These are phyloP conservation scores for Platycheirus albimanus DNA, from an alignment of 2,888 invertebrate genomes.

Conservation along the genomic window DNA sequence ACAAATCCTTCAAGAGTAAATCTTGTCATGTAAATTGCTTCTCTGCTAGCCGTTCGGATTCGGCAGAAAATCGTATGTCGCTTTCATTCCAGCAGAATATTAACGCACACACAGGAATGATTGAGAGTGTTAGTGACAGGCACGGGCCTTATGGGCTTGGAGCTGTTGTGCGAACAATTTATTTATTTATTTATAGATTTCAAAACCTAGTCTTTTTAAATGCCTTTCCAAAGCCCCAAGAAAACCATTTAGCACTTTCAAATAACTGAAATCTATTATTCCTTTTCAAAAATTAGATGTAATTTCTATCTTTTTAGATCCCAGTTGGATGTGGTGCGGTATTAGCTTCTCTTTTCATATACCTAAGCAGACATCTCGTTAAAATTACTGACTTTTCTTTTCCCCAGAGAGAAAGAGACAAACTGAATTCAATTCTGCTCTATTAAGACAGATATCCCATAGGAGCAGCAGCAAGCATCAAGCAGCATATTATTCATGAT, in stretches of 20 bases:
- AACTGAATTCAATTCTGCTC: conserved; percentile 43
- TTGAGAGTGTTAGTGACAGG: no score
- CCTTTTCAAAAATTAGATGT: conserved; percentile 27
- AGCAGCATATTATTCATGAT: conserved; percentile 11
- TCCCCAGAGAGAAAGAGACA: neutral
- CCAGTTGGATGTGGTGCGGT: neutral
- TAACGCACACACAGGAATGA: no score
- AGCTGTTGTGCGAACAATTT: no score
- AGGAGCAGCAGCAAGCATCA: conserved; percentile 13
- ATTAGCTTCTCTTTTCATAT: neutral
- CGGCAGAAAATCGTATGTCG: no score
- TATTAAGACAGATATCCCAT: conserved; percentile 37
- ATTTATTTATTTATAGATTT: no score
- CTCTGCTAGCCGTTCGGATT: no score
- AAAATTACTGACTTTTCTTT: conserved; percentile 34
- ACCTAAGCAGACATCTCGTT: conserved; percentile 27
- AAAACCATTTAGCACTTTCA: conserved; percentile 1
- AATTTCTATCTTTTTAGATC: conserved; percentile 18
- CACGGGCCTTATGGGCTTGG: no score
- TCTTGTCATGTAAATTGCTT: no score
- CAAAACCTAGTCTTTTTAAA: neutral
- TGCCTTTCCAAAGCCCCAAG: neutral
- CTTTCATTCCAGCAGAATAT: no score
- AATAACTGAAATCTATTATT: conserved; percentile 19
- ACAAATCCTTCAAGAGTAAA: no score